Evolutionary conservation across 2,888 invertebrate genomes (phyloP), one percentile per base, ranked within the genome.

Genomic region (Cinara cedri): DNA sequence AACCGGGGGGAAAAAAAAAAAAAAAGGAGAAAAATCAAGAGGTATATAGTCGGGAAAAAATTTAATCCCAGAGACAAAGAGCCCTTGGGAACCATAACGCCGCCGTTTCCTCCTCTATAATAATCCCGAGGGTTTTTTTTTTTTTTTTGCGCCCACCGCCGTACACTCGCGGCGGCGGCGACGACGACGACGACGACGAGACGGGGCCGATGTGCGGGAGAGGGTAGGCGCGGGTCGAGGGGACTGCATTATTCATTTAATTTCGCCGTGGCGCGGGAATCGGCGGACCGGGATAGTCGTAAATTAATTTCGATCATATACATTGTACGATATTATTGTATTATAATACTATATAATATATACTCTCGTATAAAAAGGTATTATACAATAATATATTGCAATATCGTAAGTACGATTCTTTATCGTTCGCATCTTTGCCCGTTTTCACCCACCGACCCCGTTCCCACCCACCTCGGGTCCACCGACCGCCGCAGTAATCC

Each of bases 11-110:
- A 72, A 51, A 42, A 1, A 24, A 14, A 42, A 14, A 42, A 46
- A 75, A 75, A 65, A 65, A 55, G 55, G 44, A 81, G 81, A 72
- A 76, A 76, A 78, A 78, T 78, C 78, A 70, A 70, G 78, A 68
- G 68, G 60, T 68, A 68, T 60, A 80, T 6, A 6, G 34, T 3
- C 3, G 24, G 62, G 60, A 80, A 72, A 72, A 80, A 72, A 80
- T 80, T 81, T 81, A 68, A 72, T 81, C 80, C 81, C 72, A 66
- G 80, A 81, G 80, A 80, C 80, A 81, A 81, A 81, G 81, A 74
- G 66, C 81, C 80, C 72, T 80, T 80, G 81, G 80, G 80, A 72
- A 81, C 80, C 80, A 80, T 80, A 80, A 80, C 81, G 66, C 46
- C 81, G 66, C 46, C 66, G 57, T 78, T 78, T 78, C 78, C 70